Evolutionary conservation across 1,140 invertebrate genomes (phyloP).

Genomic region (Pachyrhynchus sulphureomaculatus): DNA sequence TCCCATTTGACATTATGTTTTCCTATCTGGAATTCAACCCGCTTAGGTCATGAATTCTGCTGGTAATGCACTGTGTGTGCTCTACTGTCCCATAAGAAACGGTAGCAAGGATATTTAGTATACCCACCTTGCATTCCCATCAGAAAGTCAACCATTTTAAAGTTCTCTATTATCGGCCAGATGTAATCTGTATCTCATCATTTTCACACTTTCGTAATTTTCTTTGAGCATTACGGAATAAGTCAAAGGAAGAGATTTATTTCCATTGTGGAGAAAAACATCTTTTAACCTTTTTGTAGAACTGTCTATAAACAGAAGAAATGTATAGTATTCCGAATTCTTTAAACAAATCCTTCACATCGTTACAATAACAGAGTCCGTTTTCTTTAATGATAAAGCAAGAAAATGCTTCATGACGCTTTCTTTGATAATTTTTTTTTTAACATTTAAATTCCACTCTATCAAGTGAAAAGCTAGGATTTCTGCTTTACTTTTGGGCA

Average conservation of each 20-base stretch:
- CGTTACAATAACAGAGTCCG: too few species aligned
- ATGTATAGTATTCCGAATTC: constrained; percentile 33
- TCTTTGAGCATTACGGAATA: constrained; percentile 47
- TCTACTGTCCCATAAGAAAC: constrained; percentile 54
- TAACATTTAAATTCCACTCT: constrained; percentile 42
- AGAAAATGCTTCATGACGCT: constrained; percentile 11
- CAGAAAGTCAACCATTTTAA: constrained; percentile 47
- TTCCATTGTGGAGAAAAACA: constrained; percentile 48
- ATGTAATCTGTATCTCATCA: constrained; percentile 45
- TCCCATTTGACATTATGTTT: constrained; percentile 45
- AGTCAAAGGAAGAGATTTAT: constrained; percentile 44
- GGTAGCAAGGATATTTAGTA: constrained; percentile 51
- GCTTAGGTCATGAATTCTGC: constrained; percentile 40
- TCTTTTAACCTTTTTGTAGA: constrained; percentile 45
- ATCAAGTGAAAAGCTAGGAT: too few species aligned
- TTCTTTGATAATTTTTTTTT: constrained; percentile 33
- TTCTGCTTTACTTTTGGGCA: too few species aligned
- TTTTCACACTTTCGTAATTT: constrained; percentile 43
- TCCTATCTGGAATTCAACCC: constrained; percentile 39
- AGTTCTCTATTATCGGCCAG: constrained; percentile 38
- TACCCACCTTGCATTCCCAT: constrained; percentile 50
- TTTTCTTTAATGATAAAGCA: constrained; percentile 25
- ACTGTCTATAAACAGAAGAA: constrained; percentile 41
- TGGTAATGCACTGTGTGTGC: constrained; percentile 42
- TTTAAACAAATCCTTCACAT: too few species aligned